Evolutionary conservation across 2,113 vertebrate species (phyloP).

Genomic region (Heptranchias perlo): DNA sequence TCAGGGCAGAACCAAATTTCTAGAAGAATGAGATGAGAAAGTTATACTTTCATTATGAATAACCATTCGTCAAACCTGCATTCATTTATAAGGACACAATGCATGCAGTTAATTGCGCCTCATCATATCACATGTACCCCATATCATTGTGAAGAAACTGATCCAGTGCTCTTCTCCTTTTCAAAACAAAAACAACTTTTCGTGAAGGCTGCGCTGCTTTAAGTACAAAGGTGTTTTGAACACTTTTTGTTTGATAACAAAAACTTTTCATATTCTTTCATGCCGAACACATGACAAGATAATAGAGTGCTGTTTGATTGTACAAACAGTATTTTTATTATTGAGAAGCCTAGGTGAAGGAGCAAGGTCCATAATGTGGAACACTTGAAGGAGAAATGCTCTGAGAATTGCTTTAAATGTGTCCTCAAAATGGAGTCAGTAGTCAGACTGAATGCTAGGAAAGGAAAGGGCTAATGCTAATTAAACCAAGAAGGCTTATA

Average conservation of each 20-base stretch:
- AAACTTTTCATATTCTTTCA: too few species aligned
- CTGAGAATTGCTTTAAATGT: neutral
- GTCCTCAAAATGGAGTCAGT: too few species aligned
- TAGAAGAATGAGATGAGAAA: slow-evolving; percentile 47
- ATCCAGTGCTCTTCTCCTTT: neutral
- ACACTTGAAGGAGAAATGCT: neutral
- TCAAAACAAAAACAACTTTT: neutral
- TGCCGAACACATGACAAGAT: too few species aligned
- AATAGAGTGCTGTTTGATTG: too few species aligned
- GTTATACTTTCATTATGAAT: too few species aligned
- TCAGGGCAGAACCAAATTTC: slow-evolving; percentile 90
- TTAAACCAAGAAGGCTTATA: neutral
- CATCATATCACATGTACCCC: neutral
- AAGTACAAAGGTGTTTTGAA: neutral
- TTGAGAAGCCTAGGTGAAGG: neutral
- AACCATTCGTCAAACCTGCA: neutral
- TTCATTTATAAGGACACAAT: neutral
- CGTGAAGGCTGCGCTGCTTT: neutral
- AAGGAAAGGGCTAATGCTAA: too few species aligned
- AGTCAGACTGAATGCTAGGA: too few species aligned
- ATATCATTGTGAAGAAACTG: neutral
- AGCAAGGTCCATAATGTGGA: neutral
- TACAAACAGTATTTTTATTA: neutral
- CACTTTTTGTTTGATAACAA: too few species aligned
- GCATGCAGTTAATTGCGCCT: neutral